Percentiles rank a stretch among this genome's conserved stretches.
phyloP scores from a whole-genome alignment of 2,797 vertebrate genomes.

The Protosalanx chinensis region DNA sequence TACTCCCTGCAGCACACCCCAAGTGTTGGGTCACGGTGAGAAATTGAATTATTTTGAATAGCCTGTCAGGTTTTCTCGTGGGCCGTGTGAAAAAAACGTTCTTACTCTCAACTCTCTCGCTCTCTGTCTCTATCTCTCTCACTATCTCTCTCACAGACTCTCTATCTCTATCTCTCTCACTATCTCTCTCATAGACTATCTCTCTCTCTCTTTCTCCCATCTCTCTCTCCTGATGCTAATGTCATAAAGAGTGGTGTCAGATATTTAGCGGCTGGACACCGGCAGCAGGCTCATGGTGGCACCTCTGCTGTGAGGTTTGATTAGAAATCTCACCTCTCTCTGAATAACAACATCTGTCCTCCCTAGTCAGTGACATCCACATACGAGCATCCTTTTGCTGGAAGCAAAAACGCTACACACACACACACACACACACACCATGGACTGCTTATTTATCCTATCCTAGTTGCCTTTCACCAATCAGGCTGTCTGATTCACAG shows the following conservation, averaged over 20 bases:
- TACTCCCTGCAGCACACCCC: slow-evolving; percentile 32
- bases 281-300: slow-evolving; percentile 47
- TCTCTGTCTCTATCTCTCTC: slow-evolving; percentile 14
- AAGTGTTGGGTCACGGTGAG: slow-evolving; percentile 41
- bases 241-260: slow-evolving; percentile 40
- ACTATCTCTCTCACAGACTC: slow-evolving; percentile 6
- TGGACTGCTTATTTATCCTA: not conserved
- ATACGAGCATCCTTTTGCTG: not conserved
- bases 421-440: slow-evolving; percentile 1
- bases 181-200: not conserved
- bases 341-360: slow-evolving; percentile 45
- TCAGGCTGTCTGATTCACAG: not conserved
- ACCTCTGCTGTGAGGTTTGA: slow-evolving; percentile 43
- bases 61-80: slow-evolving; percentile 51
- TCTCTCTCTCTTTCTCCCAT: not conserved
- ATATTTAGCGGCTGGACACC: slow-evolving; percentile 52
- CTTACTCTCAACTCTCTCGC: not conserved
- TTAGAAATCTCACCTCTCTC: slow-evolving; percentile 34
- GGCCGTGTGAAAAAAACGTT: slow-evolving; percentile 33
- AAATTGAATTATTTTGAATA: slow-evolving; percentile 58
- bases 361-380: not conserved
- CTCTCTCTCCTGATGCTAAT: not conserved
- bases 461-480: not conserved
- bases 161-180: not conserved
- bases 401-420: not conserved